These are phyloP conservation scores for Chaunax sp. DNA, from an alignment of 2,797 vertebrate genomes.

Conservation along the genomic window DNA sequence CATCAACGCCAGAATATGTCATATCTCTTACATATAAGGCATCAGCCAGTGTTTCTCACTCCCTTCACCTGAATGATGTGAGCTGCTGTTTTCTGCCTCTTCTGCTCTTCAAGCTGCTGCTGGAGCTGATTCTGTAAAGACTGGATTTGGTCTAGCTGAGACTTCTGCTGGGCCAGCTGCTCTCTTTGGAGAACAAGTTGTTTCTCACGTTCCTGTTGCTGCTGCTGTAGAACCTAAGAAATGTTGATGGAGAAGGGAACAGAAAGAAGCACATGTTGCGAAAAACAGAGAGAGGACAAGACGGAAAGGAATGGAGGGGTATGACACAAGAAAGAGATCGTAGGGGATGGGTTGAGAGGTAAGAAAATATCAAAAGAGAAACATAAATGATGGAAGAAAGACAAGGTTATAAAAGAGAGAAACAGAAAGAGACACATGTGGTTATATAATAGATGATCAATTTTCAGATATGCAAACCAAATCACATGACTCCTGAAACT, in stretches of 20 bases:
- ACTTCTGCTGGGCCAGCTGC: constrained; percentile 96
- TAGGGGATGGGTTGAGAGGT: neutral
- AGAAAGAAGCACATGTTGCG: constrained; percentile 18
- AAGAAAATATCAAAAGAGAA: constrained; percentile 4
- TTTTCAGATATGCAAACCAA: constrained; percentile 43
- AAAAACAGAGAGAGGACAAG: constrained; percentile 17
- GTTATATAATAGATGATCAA: constrained; percentile 28
- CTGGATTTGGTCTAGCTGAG: constrained; percentile 98
- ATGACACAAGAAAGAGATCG: neutral
- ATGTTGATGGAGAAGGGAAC: constrained; percentile 10
- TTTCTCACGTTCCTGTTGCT: constrained; percentile 95
- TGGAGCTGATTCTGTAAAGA: constrained; percentile 97
- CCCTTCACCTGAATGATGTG: constrained; percentile 67
- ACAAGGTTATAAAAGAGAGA: constrained; percentile 13
- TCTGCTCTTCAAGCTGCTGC: constrained; percentile 97
- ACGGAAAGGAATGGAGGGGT: constrained; percentile 13
- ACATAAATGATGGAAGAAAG: constrained; percentile 23
- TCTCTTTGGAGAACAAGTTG: constrained; percentile 95
- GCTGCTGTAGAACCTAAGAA: constrained; percentile 92
- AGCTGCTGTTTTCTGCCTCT: constrained; percentile 87
- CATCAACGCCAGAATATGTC: neutral
- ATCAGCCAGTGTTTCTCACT: constrained; percentile 9
- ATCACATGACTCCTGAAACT: constrained; percentile 39
- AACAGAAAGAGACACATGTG: constrained; percentile 19
- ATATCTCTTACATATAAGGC: neutral